phyloP scores from a whole-genome alignment of 2,113 vertebrate genomes.

The Cebus imitator region DNA sequence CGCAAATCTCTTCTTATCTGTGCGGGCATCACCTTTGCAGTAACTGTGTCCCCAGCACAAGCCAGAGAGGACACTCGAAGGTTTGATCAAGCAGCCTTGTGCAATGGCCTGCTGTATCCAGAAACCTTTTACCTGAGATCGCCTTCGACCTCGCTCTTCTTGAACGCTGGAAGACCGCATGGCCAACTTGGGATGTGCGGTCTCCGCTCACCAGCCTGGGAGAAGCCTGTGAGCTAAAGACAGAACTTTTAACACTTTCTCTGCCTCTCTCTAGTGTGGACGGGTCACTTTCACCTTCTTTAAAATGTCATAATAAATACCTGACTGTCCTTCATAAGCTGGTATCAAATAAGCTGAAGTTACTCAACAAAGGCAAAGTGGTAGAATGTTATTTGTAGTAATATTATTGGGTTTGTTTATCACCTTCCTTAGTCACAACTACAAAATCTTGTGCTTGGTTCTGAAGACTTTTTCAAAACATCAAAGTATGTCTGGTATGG shows the following conservation, averaged over 20 bases:
- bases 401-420: fast-evolving
- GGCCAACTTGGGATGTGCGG: fast-evolving
- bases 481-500: too few relatives aligned
- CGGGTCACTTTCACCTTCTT: background rate
- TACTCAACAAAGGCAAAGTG: background rate
- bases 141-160: background rate
- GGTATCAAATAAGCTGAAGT: background rate
- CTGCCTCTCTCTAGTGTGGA: fast-evolving
- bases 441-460: too few relatives aligned
- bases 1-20: slow-evolving; percentile 32
- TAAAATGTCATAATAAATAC: background rate
- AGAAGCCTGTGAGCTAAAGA: too few relatives aligned
- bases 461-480: too few relatives aligned
- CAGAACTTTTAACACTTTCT: too few relatives aligned
- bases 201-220: fast-evolving
- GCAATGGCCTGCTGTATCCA: background rate
- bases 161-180: background rate
- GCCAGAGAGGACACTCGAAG: background rate
- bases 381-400: background rate
- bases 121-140: slow-evolving; percentile 48
- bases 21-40: background rate
- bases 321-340: background rate
- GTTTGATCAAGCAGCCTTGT: slow-evolving; percentile 44
- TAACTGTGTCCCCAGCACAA: background rate
- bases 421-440: background rate